Conservation (phyloP, 2,888 invertebrate species). For the Spodoptera exigua region DNA sequence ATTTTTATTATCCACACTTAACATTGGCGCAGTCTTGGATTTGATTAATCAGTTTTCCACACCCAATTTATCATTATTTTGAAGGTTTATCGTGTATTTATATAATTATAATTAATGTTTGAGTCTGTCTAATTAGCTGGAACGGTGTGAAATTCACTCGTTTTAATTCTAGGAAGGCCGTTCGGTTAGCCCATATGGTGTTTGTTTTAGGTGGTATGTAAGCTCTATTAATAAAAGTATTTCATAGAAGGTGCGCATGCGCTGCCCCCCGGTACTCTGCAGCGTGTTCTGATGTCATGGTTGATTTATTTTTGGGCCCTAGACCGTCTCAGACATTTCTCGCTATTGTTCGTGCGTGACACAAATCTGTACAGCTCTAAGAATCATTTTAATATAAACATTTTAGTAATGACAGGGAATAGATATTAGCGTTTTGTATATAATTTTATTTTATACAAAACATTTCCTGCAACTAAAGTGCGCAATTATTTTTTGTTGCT, state of each 20-base stretch:
- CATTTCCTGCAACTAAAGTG: conserved; percentile 71
- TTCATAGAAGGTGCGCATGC: conserved; percentile 49
- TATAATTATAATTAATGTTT: conserved; percentile 18
- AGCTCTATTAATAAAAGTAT: conserved; percentile 39
- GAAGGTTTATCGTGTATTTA: conserved; percentile 36
- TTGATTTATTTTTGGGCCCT: conserved; percentile 59
- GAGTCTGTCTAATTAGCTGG: conserved; percentile 17
- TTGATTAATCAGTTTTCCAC: conserved; percentile 47
- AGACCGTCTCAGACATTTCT: conserved; percentile 49
- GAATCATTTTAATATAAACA: conserved; percentile 58
- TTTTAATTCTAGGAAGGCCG: conserved; percentile 32
- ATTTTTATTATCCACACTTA: conserved; percentile 49
- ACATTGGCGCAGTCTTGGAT: conserved; percentile 34
- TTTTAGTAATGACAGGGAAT: conserved; percentile 55
- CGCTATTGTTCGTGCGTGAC: conserved; percentile 61
- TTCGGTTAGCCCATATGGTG: conserved; percentile 10
- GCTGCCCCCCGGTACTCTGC: conserved; percentile 35
- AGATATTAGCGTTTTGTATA: conserved; percentile 51
- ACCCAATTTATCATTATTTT: conserved; percentile 42
- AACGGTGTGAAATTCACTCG: conserved; percentile 8
- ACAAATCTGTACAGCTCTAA: conserved; percentile 55
- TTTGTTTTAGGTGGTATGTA: conserved; percentile 28
- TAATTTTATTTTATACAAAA: conserved; percentile 65
- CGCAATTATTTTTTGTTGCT: conserved; percentile 74
- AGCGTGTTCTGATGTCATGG: conserved; percentile 56